Conservation (phyloP, 2,113 vertebrate species). For the Cyanoliseus patagonus region DNA sequence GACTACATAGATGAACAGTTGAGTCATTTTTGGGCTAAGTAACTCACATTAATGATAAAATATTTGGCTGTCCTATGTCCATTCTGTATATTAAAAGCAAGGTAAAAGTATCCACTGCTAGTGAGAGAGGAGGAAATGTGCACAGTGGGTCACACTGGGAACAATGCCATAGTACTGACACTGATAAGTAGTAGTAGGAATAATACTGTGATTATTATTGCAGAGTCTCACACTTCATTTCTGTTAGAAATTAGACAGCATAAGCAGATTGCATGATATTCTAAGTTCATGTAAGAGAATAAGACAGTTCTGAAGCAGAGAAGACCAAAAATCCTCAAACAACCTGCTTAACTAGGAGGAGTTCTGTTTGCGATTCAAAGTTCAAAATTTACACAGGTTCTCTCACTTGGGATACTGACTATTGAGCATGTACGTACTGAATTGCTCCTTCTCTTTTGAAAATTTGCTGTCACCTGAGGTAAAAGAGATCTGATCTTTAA, state of each 20-base stretch:
- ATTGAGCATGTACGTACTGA: rapidly evolving
- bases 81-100: not conserved
- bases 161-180: not conserved
- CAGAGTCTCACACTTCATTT: not conserved
- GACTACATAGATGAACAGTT: not conserved
- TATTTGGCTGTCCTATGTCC: not conserved
- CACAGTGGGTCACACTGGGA: not conserved
- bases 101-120: not conserved
- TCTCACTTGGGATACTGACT: not conserved
- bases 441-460: not conserved
- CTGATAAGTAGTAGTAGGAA: not conserved
- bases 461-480: not conserved
- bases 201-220: not conserved
- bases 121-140: not conserved
- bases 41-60: not conserved
- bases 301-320: not conserved
- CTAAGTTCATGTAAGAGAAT: not conserved
- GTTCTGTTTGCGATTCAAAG: not conserved
- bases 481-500: not conserved
- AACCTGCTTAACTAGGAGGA: not conserved
- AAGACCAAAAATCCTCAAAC: not conserved
- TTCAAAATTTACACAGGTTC: not conserved
- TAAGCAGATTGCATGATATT: not conserved
- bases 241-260: not conserved
- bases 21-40: not conserved